A percentile compares a stretch with the other conserved stretches of the same genome.
Conservation (phyloP, 92 coral and sea anemone species). For the Palythoa heliodiscus region DNA sequence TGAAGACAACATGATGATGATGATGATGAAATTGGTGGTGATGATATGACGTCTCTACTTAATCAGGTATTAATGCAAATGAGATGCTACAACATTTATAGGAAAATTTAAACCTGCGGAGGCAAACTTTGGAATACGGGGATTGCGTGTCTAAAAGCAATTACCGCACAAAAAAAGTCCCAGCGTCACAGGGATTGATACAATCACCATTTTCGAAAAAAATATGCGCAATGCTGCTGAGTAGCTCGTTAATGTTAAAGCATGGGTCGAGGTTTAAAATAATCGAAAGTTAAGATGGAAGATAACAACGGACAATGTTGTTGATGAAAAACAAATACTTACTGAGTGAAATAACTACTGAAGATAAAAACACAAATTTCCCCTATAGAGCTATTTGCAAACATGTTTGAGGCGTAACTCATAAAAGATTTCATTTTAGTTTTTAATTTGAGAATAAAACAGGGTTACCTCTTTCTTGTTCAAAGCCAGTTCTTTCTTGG, state of each 20-base stretch:
- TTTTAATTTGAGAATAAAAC: neutral
- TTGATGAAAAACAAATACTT: too few relatives aligned
- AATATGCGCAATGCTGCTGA: too few relatives aligned
- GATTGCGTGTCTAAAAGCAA: too few relatives aligned
- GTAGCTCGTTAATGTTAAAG: too few relatives aligned
- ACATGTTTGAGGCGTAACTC: neutral
- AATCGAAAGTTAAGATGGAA: too few relatives aligned
- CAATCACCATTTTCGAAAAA: too few relatives aligned
- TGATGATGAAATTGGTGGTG: neutral
- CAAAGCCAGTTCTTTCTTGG: slow-evolving; percentile 86
- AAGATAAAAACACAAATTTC: too few relatives aligned
- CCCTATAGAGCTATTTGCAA: neutral
- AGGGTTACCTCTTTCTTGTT: slow-evolving; percentile 72
- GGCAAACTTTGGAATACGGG: neutral
- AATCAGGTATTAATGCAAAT: neutral
- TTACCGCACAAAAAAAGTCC: too few relatives aligned
- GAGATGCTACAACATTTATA: neutral
- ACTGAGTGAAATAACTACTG: too few relatives aligned
- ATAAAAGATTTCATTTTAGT: neutral
- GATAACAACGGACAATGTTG: too few relatives aligned
- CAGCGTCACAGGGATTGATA: too few relatives aligned
- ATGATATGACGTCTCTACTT: neutral
- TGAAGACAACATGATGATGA: neutral
- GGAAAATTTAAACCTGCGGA: neutral
- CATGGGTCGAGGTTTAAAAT: too few relatives aligned